phyloP scores from a whole-genome alignment of 1,140 invertebrate genomes.

The Diachasma alloeum region DNA sequence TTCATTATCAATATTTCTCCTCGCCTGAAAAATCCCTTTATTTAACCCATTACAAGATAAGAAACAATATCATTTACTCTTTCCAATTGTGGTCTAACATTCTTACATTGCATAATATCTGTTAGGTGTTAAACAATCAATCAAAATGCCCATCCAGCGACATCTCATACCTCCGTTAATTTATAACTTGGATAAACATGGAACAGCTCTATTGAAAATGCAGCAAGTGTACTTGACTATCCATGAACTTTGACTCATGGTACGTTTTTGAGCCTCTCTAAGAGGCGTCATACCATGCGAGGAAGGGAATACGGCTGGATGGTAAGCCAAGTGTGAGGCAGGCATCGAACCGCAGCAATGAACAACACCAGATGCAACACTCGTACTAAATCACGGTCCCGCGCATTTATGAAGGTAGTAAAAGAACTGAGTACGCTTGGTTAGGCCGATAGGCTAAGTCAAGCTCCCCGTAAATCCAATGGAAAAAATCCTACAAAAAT shows the following conservation, averaged over 20 bases:
- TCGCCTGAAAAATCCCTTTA: too few species aligned
- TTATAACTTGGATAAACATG: not conserved
- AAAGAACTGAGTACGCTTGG: constrained; percentile 20
- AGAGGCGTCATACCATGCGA: not conserved
- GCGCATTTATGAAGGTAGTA: constrained; percentile 39
- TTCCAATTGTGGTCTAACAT: not conserved
- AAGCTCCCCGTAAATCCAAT: not conserved
- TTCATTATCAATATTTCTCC: too few species aligned
- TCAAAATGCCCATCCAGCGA: not conserved
- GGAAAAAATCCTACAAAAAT: not conserved
- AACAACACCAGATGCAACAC: constrained; percentile 36
- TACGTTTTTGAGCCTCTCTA: not conserved
- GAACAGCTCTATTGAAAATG: constrained; percentile 15
- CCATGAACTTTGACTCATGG: constrained; percentile 43
- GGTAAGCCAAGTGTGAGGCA: not conserved
- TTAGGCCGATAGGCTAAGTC: not conserved
- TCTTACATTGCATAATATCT: not conserved
- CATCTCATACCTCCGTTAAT: not conserved
- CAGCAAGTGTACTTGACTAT: constrained; percentile 19
- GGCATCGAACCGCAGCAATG: not conserved
- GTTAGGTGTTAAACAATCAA: not conserved
- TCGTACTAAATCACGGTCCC: constrained; percentile 40
- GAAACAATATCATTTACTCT: not conserved
- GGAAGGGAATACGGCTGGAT: not conserved
- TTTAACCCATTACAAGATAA: too few species aligned